These are phyloP conservation scores for Metallyticus violacea DNA, from an alignment of 2,888 invertebrate genomes.

Conservation along the genomic window DNA sequence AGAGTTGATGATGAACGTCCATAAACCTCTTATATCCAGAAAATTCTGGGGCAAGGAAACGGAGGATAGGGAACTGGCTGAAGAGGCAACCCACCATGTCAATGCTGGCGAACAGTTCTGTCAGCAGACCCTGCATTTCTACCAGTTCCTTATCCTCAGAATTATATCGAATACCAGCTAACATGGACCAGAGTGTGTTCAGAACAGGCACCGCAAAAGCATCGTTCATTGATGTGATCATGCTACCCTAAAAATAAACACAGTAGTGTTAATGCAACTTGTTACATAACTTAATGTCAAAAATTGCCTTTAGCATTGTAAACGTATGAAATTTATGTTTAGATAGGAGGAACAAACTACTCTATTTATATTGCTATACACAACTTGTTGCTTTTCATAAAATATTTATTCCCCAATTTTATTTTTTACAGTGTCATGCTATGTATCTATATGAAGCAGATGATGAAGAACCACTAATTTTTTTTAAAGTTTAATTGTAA, in stretches of 20 bases:
- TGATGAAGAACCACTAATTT: too few species aligned
- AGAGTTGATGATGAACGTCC: conserved; percentile 66
- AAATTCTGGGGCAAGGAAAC: conserved; percentile 65
- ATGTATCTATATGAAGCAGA: too few species aligned
- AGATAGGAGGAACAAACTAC: too few species aligned
- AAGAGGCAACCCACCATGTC: conserved; percentile 81
- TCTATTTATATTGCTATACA: too few species aligned
- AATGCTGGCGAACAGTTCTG: conserved; percentile 67
- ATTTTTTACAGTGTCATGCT: too few species aligned
- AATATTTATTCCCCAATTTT: too few species aligned
- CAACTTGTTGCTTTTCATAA: too few species aligned
- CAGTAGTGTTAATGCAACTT: background rate
- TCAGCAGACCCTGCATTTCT: conserved; percentile 63
- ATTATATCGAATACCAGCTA: conserved; percentile 61
- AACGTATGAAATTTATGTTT: too few species aligned
- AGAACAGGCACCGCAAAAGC: conserved; percentile 67
- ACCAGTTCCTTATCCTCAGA: conserved; percentile 67
- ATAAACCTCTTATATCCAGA: conserved; percentile 76
- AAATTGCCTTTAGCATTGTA: too few species aligned
- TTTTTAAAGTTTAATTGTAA: too few species aligned
- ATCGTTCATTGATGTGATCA: conserved; percentile 65
- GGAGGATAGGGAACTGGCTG: conserved; percentile 73
- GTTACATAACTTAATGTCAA: too few species aligned
- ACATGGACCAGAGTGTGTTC: conserved; percentile 80
- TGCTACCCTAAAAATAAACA: conserved; percentile 40